phyloP scores from a whole-genome alignment of 2,888 invertebrate species.

The Dryobota labecula region DNA sequence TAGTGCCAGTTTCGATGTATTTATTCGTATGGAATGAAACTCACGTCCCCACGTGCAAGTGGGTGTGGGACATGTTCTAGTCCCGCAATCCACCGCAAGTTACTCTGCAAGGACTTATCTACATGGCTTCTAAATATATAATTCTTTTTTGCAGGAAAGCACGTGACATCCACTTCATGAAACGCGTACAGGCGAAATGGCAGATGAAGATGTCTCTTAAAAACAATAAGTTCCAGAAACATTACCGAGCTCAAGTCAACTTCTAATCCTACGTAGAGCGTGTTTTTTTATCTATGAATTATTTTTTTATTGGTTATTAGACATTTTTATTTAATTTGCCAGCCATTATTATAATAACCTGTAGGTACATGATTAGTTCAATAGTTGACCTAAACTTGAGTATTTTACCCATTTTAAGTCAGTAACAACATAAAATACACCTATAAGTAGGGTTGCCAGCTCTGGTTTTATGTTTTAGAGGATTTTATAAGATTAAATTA shows the following conservation, averaged over 20 bases:
- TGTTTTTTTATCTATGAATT: constrained; percentile 27
- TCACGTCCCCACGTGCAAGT: background rate
- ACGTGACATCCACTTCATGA: constrained; percentile 96
- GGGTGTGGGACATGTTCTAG: too few relatives aligned
- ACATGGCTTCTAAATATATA: background rate
- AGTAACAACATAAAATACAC: background rate
- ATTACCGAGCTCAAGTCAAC: constrained; percentile 95
- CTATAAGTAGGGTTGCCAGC: too few relatives aligned
- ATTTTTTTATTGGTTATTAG: constrained; percentile 32
- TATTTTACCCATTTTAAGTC: background rate
- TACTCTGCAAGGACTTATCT: background rate
- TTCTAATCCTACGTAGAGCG: constrained; percentile 89
- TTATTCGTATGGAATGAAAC: background rate
- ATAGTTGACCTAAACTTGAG: background rate
- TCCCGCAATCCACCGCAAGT: background rate
- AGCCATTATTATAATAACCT: background rate
- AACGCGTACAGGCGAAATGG: constrained; percentile 94
- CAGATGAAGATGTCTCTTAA: constrained; percentile 94
- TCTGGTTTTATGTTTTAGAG: too few relatives aligned
- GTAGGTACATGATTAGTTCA: background rate
- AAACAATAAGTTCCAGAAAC: constrained; percentile 95
- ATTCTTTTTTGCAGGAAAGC: constrained; percentile 91
- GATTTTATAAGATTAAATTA: too few relatives aligned
- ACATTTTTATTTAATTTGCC: constrained; percentile 33
- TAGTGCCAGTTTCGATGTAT: background rate